Evolutionary conservation across 1,140 invertebrate genomes (phyloP).

Genomic region (Archivesica marissinica): DNA sequence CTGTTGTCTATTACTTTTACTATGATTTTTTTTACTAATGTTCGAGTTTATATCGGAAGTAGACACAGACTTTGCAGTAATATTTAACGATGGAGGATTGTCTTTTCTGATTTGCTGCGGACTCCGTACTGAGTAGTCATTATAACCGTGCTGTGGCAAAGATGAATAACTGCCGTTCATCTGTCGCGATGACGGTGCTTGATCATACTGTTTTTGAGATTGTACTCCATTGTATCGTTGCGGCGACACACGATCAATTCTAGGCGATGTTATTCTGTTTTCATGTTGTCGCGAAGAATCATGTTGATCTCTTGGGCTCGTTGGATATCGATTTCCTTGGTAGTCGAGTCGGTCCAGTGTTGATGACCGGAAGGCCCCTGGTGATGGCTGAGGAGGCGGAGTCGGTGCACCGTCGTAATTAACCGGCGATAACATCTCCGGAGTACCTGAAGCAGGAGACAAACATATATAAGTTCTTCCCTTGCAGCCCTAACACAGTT

Average conservation of each 20-base stretch:
- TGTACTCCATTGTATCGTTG: slow-evolving; percentile 30
- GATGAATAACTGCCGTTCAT: slow-evolving; percentile 59
- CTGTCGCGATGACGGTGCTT: not conserved
- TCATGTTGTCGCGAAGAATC: not conserved
- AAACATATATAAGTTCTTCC: not conserved
- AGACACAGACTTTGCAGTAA: slow-evolving; percentile 53
- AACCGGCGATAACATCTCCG: slow-evolving; percentile 80
- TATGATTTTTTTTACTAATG: not conserved
- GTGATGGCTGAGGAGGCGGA: slow-evolving; percentile 80
- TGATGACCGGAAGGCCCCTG: slow-evolving; percentile 74
- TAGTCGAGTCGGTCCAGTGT: slow-evolving; percentile 40
- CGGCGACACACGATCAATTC: slow-evolving; percentile 36
- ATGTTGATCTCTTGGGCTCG: slow-evolving; percentile 37
- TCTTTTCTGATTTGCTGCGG: slow-evolving; percentile 48
- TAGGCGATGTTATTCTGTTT: slow-evolving; percentile 25
- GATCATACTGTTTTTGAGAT: slow-evolving; percentile 46
- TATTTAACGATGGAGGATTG: slow-evolving; percentile 45
- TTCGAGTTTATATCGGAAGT: slow-evolving; percentile 35
- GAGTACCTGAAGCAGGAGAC: slow-evolving; percentile 72
- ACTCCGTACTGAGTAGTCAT: slow-evolving; percentile 22
- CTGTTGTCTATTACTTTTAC: not conserved
- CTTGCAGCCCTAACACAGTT: too few species aligned
- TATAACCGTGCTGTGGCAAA: slow-evolving; percentile 14
- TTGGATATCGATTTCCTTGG: slow-evolving; percentile 43
- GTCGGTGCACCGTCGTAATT: slow-evolving; percentile 77